These are phyloP conservation scores for Melanostoma scalare DNA, from an alignment of 2,888 invertebrate genomes.

Conservation along the genomic window DNA sequence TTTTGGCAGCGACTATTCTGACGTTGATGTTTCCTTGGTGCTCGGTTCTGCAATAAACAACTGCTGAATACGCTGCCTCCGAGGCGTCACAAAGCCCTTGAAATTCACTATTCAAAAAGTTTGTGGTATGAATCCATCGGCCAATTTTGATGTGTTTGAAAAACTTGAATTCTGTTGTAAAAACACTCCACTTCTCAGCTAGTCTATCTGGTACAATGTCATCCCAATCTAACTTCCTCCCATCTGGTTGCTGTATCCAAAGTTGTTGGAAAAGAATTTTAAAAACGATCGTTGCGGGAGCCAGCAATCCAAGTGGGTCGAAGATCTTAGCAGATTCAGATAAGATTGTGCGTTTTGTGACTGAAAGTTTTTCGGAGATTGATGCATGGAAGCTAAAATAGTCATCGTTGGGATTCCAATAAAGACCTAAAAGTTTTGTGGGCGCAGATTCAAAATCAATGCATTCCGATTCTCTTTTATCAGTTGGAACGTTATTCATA, in stretches of 20 bases:
- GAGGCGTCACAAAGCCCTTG: constrained; percentile 4
- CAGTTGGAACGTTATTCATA: background rate
- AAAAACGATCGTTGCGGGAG: constrained; percentile 4
- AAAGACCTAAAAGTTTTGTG: constrained; percentile 12
- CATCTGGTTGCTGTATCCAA: background rate
- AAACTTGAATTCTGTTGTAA: constrained; percentile 11
- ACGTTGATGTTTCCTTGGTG: constrained; percentile 2
- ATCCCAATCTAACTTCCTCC: background rate
- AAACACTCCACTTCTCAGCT: constrained; percentile 4
- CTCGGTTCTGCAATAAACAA: constrained; percentile 5
- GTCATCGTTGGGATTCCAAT: constrained; percentile 10
- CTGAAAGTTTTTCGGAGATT: background rate
- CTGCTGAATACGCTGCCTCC: constrained; percentile 12
- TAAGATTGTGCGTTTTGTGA: constrained; percentile 6
- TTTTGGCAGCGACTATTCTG: constrained; percentile 8
- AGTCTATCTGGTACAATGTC: constrained; percentile 2
- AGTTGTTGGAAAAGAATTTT: constrained; percentile 11
- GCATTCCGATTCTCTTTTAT: constrained; percentile 5
- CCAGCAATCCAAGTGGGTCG: constrained; percentile 8
- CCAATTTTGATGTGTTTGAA: constrained; percentile 10
- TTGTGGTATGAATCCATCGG: constrained; percentile 7
- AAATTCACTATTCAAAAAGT: background rate
- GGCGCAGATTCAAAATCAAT: constrained; percentile 12
- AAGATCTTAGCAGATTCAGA: constrained; percentile 4
- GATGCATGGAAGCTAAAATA: constrained; percentile 16